Conservation (phyloP, 2,113 vertebrate species). For the Amazona vittata region DNA sequence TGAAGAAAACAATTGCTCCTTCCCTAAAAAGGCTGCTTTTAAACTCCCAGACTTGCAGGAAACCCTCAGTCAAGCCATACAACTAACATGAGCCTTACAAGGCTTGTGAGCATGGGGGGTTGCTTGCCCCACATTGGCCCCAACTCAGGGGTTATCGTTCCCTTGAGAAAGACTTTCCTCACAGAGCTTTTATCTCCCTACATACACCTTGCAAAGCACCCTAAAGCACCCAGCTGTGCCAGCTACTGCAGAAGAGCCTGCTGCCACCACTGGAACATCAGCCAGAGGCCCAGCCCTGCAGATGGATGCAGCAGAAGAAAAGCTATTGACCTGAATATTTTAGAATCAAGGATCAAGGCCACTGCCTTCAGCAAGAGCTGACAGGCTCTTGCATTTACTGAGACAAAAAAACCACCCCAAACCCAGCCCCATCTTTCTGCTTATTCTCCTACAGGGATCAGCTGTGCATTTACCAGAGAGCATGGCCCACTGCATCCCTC, state of each 20-base stretch:
- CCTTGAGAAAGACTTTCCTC: neutral
- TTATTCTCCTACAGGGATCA: neutral
- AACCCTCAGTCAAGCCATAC: neutral
- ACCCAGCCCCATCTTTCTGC: neutral
- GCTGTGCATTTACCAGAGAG: neutral
- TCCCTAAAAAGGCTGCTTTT: neutral
- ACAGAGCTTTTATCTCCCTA: neutral
- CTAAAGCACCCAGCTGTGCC: neutral
- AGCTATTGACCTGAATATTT: constrained; percentile 67
- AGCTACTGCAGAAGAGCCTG: neutral
- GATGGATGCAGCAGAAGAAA: neutral
- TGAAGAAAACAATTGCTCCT: neutral
- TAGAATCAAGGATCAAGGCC: constrained; percentile 58
- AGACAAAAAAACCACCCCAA: neutral
- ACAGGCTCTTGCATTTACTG: neutral
- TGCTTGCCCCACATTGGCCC: neutral
- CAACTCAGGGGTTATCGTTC: neutral
- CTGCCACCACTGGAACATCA: neutral
- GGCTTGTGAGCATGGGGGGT: neutral
- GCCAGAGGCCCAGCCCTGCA: neutral
- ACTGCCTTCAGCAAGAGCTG: constrained; percentile 27
- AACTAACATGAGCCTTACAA: neutral
- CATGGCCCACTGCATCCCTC: neutral
- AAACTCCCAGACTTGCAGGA: neutral
- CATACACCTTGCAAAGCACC: neutral